phyloP scores from a whole-genome alignment of 2,113 vertebrate genomes.

The Eolophus roseicapilla region DNA sequence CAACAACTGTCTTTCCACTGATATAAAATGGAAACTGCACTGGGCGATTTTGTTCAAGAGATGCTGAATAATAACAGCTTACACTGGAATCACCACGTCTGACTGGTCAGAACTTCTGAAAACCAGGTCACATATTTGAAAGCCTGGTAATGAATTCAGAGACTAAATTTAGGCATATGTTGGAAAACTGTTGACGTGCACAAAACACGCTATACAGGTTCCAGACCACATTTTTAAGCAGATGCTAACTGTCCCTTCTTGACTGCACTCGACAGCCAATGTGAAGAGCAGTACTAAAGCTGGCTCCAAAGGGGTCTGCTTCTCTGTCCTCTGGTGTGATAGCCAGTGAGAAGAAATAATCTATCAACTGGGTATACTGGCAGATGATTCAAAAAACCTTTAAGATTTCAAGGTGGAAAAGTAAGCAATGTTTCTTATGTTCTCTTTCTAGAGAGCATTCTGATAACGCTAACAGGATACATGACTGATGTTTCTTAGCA shows the following conservation, averaged over 20 bases:
- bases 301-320: not conserved
- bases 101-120: conserved; percentile 36
- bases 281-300: conserved; percentile 6
- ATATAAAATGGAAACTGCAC: not conserved
- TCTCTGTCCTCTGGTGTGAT: conserved; percentile 5
- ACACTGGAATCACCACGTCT: conserved; percentile 20
- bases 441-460: not conserved
- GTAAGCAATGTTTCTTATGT: not conserved
- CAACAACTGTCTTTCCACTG: not conserved
- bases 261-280: conserved; percentile 18
- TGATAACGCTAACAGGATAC: not conserved
- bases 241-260: not conserved
- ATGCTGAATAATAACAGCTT: conserved; percentile 39
- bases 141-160: conserved; percentile 11
- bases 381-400: not conserved
- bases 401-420: not conserved
- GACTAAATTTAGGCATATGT: conserved; percentile 22
- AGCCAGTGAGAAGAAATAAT: conserved; percentile 7
- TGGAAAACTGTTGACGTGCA: not conserved
- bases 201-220: not conserved
- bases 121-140: not conserved
- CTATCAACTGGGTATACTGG: not conserved
- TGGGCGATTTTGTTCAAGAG: conserved; percentile 24
- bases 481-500: conserved; percentile 3
- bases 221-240: not conserved